phyloP scores from a whole-genome alignment of 2,888 invertebrate genomes.

The Apodemia mormo region DNA sequence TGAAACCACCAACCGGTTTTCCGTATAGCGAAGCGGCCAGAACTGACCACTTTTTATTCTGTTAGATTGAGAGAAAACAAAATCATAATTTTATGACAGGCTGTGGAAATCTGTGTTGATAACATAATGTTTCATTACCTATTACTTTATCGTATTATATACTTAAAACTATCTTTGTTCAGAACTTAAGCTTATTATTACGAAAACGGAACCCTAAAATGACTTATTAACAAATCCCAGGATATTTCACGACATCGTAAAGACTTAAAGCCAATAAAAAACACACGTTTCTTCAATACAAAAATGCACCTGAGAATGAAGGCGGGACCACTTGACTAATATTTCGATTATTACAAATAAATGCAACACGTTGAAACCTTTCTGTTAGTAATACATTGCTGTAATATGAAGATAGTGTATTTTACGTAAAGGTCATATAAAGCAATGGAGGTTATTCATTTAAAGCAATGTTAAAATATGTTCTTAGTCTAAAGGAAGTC shows the following conservation, averaged over 20 bases:
- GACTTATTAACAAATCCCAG: constrained; percentile 72
- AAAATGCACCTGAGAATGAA: constrained; percentile 81
- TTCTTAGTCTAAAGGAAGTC: constrained; percentile 51
- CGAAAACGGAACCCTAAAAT: constrained; percentile 51
- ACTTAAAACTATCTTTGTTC: background rate
- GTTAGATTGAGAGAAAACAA: too few relatives aligned
- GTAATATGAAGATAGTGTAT: background rate
- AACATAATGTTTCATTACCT: too few relatives aligned
- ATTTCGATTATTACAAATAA: constrained; percentile 73
- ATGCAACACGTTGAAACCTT: constrained; percentile 44
- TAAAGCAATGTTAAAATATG: constrained; percentile 33
- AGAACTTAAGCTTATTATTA: background rate
- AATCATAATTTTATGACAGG: too few relatives aligned
- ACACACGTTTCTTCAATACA: constrained; percentile 75
- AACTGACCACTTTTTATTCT: too few relatives aligned
- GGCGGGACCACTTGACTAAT: constrained; percentile 78
- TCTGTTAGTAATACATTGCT: constrained; percentile 43
- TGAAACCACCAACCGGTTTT: too few relatives aligned
- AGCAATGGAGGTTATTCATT: constrained; percentile 44
- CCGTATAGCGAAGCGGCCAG: too few relatives aligned
- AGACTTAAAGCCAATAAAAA: constrained; percentile 70
- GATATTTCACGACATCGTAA: constrained; percentile 69
- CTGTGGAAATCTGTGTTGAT: too few relatives aligned
- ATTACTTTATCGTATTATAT: background rate
- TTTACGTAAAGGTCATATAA: constrained; percentile 23